Conservation (phyloP, 2,113 vertebrate species). For the Vulpes lagopus region DNA sequence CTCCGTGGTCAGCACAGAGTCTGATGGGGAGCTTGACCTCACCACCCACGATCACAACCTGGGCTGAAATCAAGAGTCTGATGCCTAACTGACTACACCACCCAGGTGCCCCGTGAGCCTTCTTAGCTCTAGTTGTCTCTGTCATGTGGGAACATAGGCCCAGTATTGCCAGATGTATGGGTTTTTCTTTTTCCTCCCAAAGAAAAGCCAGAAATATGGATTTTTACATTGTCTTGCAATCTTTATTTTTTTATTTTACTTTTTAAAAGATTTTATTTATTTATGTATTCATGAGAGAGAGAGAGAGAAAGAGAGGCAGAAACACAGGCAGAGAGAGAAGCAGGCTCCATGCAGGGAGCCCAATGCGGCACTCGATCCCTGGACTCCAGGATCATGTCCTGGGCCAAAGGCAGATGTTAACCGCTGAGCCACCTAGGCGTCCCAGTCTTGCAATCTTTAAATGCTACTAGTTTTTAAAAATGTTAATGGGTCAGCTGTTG, state of each 20-base stretch:
- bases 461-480: background rate
- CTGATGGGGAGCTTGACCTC: background rate
- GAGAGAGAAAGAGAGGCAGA: too few species aligned
- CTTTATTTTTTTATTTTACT: background rate
- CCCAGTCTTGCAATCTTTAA: background rate
- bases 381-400: too few species aligned
- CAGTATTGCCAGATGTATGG: background rate
- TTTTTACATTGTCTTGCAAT: conserved; percentile 5
- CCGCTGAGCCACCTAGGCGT: too few species aligned
- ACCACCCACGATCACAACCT: background rate
- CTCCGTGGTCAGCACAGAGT: background rate
- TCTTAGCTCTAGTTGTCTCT: background rate
- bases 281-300: too few species aligned
- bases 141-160: background rate
- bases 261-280: too few species aligned
- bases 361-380: too few species aligned
- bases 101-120: background rate
- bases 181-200: background rate
- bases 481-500: background rate
- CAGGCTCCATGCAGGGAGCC: too few species aligned
- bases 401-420: too few species aligned
- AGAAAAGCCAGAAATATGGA: conserved; percentile 12
- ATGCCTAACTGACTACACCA: background rate
- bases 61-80: background rate
- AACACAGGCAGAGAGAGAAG: too few species aligned